phyloP scores from a whole-genome alignment of 1,140 invertebrate species.

The Rhopalosiphum padi region DNA sequence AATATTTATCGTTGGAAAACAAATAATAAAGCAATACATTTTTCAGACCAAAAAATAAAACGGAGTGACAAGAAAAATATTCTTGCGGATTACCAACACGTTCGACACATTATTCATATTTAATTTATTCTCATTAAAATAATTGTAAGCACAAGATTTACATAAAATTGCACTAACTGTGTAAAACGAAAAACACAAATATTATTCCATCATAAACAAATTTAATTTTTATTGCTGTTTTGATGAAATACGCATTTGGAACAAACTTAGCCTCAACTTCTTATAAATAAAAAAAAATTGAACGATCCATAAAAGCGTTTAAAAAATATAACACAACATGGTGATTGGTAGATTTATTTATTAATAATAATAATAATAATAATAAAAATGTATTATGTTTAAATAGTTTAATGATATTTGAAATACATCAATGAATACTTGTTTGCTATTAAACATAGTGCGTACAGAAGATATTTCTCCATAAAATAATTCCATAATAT shows the following conservation, averaged over 20 bases:
- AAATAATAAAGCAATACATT: background rate
- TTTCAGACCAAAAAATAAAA: background rate
- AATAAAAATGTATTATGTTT: background rate
- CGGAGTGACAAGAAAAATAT: background rate
- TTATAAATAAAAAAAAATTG: background rate
- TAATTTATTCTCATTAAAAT: slow-evolving; percentile 13
- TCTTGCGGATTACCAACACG: background rate
- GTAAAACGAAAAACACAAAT: background rate
- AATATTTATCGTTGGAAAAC: background rate
- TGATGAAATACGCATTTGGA: background rate
- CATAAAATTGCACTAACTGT: background rate
- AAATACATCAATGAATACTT: background rate
- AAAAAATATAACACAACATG: background rate
- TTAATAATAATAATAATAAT: background rate
- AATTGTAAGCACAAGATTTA: background rate
- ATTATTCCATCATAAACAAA: background rate
- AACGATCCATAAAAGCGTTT: background rate
- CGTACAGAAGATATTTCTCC: background rate
- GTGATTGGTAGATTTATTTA: background rate
- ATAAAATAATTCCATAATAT: background rate
- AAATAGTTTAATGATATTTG: background rate
- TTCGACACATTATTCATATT: background rate
- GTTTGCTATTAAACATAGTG: background rate
- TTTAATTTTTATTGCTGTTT: background rate
- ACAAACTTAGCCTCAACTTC: background rate